Evolutionary conservation across 2,113 vertebrate species (phyloP).

Genomic region (Electrona antarctica): DNA sequence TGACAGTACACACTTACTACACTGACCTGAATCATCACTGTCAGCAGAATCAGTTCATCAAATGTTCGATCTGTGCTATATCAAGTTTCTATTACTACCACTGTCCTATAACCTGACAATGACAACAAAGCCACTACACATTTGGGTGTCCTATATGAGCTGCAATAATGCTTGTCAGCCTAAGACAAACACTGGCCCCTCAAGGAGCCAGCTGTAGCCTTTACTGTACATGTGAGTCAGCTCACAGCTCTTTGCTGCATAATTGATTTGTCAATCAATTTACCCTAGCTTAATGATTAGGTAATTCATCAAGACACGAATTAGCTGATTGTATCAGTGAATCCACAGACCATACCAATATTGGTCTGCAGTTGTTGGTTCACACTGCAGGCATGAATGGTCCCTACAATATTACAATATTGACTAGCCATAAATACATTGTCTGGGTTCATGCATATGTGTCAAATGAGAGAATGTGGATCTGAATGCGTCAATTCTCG

Average conservation of each 20-base stretch:
- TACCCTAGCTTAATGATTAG: background rate
- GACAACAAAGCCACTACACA: conserved; percentile 48
- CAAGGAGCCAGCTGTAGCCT: conserved; percentile 19
- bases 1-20: conserved; percentile 21
- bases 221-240: conserved; percentile 28
- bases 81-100: conserved; percentile 60
- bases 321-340: conserved; percentile 16
- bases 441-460: conserved; percentile 43
- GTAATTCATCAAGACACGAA: conserved; percentile 10
- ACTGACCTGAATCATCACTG: conserved; percentile 65
- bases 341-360: conserved; percentile 24
- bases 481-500: conserved; percentile 40
- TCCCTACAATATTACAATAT: conserved; percentile 19
- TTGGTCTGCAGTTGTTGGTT: conserved; percentile 29
- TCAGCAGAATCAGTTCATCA: conserved; percentile 59
- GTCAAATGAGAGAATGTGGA: conserved; percentile 35
- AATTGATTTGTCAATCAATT: conserved; percentile 19
- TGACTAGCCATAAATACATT: conserved; percentile 14
- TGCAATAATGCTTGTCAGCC: too few species aligned
- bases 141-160: background rate
- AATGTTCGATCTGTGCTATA: conserved; percentile 59
- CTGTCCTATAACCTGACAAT: conserved; percentile 53
- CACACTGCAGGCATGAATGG: background rate
- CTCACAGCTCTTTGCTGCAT: background rate
- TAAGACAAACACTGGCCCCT: background rate